These are phyloP conservation scores for Dendrolimus pini DNA, from an alignment of 2,888 invertebrate species.

Conservation along the genomic window DNA sequence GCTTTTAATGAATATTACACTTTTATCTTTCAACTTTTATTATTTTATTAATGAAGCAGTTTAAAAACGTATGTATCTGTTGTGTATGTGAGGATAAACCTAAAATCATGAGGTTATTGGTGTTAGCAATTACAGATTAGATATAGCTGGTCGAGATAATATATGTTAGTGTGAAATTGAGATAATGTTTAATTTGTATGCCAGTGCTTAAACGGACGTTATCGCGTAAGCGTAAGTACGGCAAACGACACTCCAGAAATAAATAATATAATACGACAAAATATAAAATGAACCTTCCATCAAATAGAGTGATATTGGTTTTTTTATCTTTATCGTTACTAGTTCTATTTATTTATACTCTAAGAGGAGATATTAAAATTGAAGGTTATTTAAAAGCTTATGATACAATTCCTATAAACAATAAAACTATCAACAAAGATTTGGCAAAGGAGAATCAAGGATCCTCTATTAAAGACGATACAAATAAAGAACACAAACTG, in stretches of 20 bases:
- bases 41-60: too few relatives aligned
- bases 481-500: neutral
- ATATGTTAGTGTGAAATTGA: constrained; percentile 8
- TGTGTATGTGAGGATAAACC: too few relatives aligned
- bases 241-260: neutral
- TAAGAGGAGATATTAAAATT: neutral
- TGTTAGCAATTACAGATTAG: constrained; percentile 7
- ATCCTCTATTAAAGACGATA: too few relatives aligned
- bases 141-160: constrained; percentile 10
- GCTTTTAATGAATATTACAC: too few relatives aligned
- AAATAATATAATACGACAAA: neutral
- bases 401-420: constrained; percentile 1
- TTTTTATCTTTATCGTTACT: constrained; percentile 5
- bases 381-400: constrained; percentile 2
- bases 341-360: constrained; percentile 4
- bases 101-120: neutral
- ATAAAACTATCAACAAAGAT: neutral
- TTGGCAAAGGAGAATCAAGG: neutral
- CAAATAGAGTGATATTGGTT: constrained; percentile 7
- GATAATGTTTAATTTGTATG: constrained; percentile 6
- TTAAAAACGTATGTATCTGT: too few relatives aligned
- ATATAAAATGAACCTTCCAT: constrained; percentile 5
- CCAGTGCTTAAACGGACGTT: constrained; percentile 6
- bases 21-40: too few relatives aligned
- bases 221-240: neutral